Percentiles rank a stretch among this genome's conserved stretches.
Evolutionary conservation across 37 sponge, comb jelly and placozoan species (phyloP).

Genomic region (Aphrocallistes beatrix): DNA sequence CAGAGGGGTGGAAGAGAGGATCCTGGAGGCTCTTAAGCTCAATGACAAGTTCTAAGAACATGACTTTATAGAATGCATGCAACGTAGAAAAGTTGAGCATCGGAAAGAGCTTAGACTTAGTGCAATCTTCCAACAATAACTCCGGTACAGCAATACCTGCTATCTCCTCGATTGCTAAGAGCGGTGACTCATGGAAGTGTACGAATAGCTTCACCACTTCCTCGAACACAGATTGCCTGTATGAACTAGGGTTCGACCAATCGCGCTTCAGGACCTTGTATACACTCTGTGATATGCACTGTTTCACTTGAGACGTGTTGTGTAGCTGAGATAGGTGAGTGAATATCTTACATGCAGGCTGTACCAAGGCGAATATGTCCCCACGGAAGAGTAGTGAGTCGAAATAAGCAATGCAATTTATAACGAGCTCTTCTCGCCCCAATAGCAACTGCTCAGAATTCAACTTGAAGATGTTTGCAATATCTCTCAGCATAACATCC

Average conservation of each 20-base stretch:
- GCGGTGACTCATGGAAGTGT: neutral
- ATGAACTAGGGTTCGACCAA: neutral
- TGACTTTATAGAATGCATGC: neutral
- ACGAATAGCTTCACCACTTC: neutral
- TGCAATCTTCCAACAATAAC: neutral
- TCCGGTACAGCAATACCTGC: neutral
- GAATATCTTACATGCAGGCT: conserved; percentile 5
- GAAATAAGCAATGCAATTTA: neutral
- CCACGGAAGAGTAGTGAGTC: conserved; percentile 9
- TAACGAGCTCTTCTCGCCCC: neutral
- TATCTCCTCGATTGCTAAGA: neutral
- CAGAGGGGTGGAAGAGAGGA: neutral
- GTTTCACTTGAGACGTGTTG: neutral
- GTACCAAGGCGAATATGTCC: neutral
- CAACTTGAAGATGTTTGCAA: neutral
- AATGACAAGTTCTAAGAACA: neutral
- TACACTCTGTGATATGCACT: neutral
- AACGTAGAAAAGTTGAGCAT: neutral
- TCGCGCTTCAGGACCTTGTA: neutral
- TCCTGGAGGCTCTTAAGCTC: neutral
- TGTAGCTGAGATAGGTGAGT: neutral
- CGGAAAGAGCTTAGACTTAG: neutral
- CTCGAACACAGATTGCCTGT: neutral
- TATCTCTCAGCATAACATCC: neutral
- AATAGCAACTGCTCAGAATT: neutral